Evolutionary conservation across 2,888 invertebrate species (phyloP).

Genomic region (Polietes domitor): DNA sequence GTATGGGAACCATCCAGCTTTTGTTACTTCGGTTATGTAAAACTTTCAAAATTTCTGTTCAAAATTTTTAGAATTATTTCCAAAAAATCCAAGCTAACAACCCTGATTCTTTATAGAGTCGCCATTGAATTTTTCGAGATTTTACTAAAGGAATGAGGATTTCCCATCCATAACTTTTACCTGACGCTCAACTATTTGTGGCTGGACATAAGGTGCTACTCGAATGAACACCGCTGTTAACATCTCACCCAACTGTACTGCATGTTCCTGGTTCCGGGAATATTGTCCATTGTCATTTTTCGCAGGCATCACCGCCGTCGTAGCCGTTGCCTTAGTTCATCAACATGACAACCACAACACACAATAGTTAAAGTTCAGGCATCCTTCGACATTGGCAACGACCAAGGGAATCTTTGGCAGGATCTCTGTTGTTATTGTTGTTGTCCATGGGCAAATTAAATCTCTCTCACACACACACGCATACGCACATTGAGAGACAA

Average conservation of each 20-base stretch:
- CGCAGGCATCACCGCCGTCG: not conserved
- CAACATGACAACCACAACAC: conserved; percentile 32
- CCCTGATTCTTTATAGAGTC: too few species aligned
- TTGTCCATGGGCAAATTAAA: not conserved
- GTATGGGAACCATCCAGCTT: too few species aligned
- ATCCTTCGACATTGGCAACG: conserved; percentile 13
- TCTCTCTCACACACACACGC: not conserved
- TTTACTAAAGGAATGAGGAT: too few species aligned
- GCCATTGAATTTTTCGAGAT: too few species aligned
- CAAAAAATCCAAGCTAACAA: too few species aligned
- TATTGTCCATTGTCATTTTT: conserved; percentile 16
- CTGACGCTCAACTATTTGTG: too few species aligned
- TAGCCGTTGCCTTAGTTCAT: not conserved
- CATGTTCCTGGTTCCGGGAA: not conserved
- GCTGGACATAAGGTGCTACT: not conserved
- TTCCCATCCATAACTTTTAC: too few species aligned
- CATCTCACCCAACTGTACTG: not conserved
- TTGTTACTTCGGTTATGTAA: too few species aligned
- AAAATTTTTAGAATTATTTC: too few species aligned
- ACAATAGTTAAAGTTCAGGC: not conserved
- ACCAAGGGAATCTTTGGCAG: conserved; percentile 15
- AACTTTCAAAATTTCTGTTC: too few species aligned
- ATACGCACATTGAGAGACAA: conserved; percentile 7
- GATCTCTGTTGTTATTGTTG: conserved; percentile 32
- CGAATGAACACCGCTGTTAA: not conserved